These are phyloP conservation scores for Habropoda laboriosa DNA, from an alignment of 1,140 invertebrate genomes.

Conservation along the genomic window DNA sequence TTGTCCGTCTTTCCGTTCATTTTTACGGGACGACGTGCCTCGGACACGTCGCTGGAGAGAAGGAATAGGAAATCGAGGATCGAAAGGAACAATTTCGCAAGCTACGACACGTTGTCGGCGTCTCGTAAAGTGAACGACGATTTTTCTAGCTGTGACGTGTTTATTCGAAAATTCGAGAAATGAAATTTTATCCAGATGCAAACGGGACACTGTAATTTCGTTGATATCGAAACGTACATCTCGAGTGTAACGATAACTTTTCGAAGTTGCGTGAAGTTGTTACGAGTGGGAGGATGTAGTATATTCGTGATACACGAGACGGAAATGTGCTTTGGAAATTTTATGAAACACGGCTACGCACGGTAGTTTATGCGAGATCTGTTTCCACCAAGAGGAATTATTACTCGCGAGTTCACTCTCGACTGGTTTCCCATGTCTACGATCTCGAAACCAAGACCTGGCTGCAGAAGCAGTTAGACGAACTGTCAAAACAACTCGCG, in stretches of 20 bases:
- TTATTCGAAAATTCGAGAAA: too few relatives aligned
- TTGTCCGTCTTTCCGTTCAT: slow-evolving; percentile 36
- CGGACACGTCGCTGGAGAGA: neutral
- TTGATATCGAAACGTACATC: too few relatives aligned
- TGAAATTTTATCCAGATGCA: too few relatives aligned
- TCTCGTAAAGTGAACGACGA: neutral
- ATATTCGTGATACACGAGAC: neutral
- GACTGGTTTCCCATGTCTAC: neutral
- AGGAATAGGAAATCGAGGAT: slow-evolving; percentile 1
- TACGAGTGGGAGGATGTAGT: neutral
- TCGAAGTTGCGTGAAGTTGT: neutral
- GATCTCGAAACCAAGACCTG: neutral
- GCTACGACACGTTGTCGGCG: slow-evolving; percentile 16
- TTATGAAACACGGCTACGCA: neutral
- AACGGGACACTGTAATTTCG: too few relatives aligned
- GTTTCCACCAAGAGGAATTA: neutral
- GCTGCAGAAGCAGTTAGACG: neutral
- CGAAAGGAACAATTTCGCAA: slow-evolving; percentile 41
- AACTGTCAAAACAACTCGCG: neutral
- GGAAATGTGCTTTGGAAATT: neutral
- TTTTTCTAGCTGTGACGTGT: neutral
- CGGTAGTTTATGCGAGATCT: neutral
- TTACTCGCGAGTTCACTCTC: neutral
- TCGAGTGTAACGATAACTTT: neutral
- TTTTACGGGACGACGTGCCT: neutral